Evolutionary conservation across 2,797 vertebrate genomes (phyloP).

Genomic region (Scolopax bukidnonensis): DNA sequence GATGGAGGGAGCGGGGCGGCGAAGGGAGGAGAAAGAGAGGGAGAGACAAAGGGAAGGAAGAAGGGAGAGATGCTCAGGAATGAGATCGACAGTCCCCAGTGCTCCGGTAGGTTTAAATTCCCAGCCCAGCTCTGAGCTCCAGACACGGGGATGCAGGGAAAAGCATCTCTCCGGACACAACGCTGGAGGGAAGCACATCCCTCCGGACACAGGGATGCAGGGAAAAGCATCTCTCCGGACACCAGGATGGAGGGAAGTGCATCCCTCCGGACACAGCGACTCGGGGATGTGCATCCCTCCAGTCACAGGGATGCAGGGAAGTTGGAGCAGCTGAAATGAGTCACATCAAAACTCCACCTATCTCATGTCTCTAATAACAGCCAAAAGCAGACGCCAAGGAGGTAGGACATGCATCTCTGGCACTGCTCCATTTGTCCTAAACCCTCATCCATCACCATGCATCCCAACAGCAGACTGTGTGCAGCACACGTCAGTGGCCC

Average conservation of each 20-base stretch:
- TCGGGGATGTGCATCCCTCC: background rate
- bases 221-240: no score
- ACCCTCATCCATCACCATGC: background rate
- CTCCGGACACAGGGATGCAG: no score
- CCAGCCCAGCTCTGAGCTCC: background rate
- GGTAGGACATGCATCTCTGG: background rate
- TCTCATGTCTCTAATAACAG: background rate
- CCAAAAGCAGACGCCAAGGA: background rate
- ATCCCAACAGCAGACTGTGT: background rate
- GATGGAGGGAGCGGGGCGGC: background rate
- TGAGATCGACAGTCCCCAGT: background rate
- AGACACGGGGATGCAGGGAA: no score
- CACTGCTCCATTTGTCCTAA: background rate
- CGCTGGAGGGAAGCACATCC: no score
- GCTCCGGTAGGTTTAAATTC: background rate
- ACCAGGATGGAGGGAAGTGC: background rate
- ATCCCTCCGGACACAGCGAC: no score
- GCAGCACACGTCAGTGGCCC: background rate
- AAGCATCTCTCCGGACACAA: no score
- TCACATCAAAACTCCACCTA: background rate
- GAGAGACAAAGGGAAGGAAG: slow-evolving; percentile 27
- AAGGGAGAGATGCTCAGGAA: background rate
- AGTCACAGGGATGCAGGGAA: background rate
- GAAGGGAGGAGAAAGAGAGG: background rate
- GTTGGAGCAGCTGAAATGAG: background rate